Conservation (phyloP, 2,888 invertebrate species). For the Rhogogaster chlorosoma region DNA sequence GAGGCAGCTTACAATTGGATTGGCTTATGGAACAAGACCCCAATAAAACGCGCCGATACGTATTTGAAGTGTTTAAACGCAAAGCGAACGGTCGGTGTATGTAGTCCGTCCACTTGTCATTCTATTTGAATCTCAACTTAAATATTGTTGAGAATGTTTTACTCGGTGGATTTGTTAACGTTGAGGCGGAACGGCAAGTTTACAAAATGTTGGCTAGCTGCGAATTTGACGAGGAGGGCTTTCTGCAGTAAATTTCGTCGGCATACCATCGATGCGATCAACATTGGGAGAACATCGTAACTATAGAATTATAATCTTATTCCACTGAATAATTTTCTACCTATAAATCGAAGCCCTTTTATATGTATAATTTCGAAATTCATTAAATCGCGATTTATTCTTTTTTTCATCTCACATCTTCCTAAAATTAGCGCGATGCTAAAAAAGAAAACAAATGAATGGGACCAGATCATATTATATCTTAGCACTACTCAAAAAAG, state of each 20-base stretch:
- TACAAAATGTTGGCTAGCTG: conserved; percentile 15
- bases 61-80: background rate
- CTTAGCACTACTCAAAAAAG: no score
- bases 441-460: no score
- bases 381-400: no score
- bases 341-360: no score
- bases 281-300: background rate
- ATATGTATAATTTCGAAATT: no score
- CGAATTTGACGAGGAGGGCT: background rate
- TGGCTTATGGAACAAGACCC: background rate
- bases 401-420: no score
- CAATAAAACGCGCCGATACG: background rate
- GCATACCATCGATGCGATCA: background rate
- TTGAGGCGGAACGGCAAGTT: background rate
- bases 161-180: conserved; percentile 17
- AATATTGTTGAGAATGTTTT: background rate
- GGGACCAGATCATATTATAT: no score
- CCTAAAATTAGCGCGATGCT: no score
- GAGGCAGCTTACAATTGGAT: background rate
- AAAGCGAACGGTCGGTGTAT: background rate
- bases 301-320: background rate
- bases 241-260: background rate
- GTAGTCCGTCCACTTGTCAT: background rate
- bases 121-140: background rate
- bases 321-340: background rate